Evolutionary conservation across 2,888 invertebrate species (phyloP), one percentile per base, ranked within the genome.

Genomic region (Drosophila merina): DNA sequence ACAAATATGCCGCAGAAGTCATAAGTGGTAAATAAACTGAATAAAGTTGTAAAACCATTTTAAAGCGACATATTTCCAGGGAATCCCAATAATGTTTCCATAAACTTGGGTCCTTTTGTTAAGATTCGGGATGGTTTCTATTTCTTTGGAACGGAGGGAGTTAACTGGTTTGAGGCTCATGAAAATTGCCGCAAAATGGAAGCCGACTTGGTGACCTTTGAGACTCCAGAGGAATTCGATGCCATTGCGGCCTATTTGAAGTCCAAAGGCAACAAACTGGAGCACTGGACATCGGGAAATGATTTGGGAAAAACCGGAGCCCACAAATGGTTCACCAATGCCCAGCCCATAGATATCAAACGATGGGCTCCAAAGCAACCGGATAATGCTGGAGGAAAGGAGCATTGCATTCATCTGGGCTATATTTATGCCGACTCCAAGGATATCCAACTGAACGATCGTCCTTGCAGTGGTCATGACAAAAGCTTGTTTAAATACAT

Each of bases 361-460:
- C 54, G 62, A 33, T 77, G 80, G 80, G 70, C 86, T 5, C 36
- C 55, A 1, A 74, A 72, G 0, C 84, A 88, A 59, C 88, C 88
- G 3, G 83, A 88, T 28, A 86, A 86, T 58, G 14, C 20, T 10
- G 57, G 55, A 0, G 77, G 75, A 1, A 5, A 7, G 1, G 80
- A 77, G 47, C 80, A 77, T 56, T 77, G 80, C 25, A 57, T 77
- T 2, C 31, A 76, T 57, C 7, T 79, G 77, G 84, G 76, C 10
- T 67, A 67, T 28, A 28, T 67, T 6, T 67, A 40, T 9, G 5
- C 5, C 38, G 40, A 42, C 42, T 78, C 10, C 33, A 67, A 47
- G 3, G 56, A 38, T 7, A 54, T 72, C 5, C 69, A 69, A 44
- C 69, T 81, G 30, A 76, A 76, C 25, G 67, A 67, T 57, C 50